A percentile compares a stretch with the other conserved stretches of the same genome.
Evolutionary conservation across 2,888 invertebrate species (phyloP).

Genomic region (Diarsia dahlii): DNA sequence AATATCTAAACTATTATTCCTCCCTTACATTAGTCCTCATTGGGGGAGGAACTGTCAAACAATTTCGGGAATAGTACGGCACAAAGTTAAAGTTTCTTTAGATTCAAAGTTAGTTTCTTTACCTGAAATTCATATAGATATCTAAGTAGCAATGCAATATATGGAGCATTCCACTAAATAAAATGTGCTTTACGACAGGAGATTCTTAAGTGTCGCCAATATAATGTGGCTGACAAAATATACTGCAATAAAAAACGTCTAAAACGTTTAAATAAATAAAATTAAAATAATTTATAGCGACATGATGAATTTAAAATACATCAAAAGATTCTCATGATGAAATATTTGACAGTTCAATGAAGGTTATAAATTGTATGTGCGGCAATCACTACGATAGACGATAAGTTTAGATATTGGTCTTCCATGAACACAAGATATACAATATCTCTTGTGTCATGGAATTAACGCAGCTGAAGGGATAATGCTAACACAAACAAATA

Average conservation of each 20-base stretch:
- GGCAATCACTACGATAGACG: conserved; percentile 18
- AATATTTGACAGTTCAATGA: conserved; percentile 47
- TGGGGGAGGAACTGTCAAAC: neutral
- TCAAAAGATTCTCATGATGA: conserved; percentile 30
- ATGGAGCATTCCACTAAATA: neutral
- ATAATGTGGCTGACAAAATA: conserved; percentile 33
- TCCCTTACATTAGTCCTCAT: neutral
- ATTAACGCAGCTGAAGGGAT: conserved; percentile 79
- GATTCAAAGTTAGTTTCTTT: neutral
- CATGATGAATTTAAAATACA: conserved; percentile 36
- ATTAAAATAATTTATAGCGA: conserved; percentile 43
- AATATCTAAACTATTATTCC: neutral
- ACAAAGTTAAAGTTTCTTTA: neutral
- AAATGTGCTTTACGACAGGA: conserved; percentile 1
- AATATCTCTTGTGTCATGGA: conserved; percentile 67
- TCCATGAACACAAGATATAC: conserved; percentile 43
- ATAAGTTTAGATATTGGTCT: conserved; percentile 32
- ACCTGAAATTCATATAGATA: neutral
- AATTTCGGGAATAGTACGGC: neutral
- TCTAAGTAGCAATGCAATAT: neutral
- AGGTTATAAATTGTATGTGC: conserved; percentile 30
- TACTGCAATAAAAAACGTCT: conserved; percentile 43
- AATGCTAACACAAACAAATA: conserved; percentile 85
- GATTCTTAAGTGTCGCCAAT: conserved; percentile 5
- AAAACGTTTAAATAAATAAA: conserved; percentile 50